phyloP scores from a whole-genome alignment of 1,140 invertebrate species.

The Pentalonia nigronervosa region DNA sequence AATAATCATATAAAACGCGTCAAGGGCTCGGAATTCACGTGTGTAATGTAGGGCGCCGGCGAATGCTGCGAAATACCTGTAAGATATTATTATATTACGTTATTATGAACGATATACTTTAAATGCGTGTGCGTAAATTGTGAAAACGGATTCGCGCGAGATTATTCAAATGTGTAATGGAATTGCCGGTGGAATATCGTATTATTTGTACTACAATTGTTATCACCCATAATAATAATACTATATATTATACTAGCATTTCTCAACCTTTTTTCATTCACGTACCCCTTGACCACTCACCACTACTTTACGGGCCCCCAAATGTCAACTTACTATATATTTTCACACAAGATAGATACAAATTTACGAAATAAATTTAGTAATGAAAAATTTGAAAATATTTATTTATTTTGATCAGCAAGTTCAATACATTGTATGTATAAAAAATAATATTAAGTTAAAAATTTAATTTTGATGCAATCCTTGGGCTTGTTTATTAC shows the following conservation, averaged over 20 bases:
- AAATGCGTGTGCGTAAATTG: not conserved
- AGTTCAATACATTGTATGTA: not conserved
- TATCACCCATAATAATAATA: too few relatives aligned
- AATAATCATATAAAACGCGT: constrained; percentile 48
- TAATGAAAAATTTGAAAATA: too few relatives aligned
- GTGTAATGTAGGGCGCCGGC: not conserved
- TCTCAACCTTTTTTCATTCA: too few relatives aligned
- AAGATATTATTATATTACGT: constrained; percentile 31
- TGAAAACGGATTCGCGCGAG: not conserved
- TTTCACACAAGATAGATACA: not conserved
- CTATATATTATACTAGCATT: too few relatives aligned
- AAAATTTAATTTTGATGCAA: not conserved
- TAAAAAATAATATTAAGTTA: not conserved
- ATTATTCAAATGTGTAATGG: constrained; percentile 12
- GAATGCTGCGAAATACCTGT: constrained; percentile 11
- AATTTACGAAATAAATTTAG: not conserved
- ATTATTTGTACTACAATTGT: not conserved
- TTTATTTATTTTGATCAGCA: not conserved
- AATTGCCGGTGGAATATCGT: not conserved
- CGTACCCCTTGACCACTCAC: not conserved
- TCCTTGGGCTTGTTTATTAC: not conserved
- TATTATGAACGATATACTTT: not conserved
- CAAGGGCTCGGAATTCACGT: constrained; percentile 41
- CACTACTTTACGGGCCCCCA: not conserved
- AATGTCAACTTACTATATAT: not conserved